Base-by-base conservation (phyloP, 2,888 invertebrate species). In the Agrilus mali region DNA sequence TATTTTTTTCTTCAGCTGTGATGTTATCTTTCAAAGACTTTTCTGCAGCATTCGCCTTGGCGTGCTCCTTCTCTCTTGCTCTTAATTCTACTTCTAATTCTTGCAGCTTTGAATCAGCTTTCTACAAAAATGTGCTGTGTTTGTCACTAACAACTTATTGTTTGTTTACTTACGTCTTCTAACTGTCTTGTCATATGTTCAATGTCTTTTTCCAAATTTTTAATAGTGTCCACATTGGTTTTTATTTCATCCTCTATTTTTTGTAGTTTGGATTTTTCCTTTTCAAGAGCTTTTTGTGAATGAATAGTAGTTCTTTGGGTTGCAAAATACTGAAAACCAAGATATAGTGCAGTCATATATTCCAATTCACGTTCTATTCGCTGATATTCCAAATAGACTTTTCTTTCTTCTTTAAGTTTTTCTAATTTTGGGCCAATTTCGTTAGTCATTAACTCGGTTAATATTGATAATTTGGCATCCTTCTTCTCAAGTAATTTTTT, bases 401-500 rank as follows among this genome's bases (percentile, higher is more conserved):
- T 69, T 34, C 90, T 73, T 60, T 97, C 95, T 48, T 86, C 80
- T 51, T 87, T 82, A 41, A 96, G 67, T 62, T 86, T 89, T 42
- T 82, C 77, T 40, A 97, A 67, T 55, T 83, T 88, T 0, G 97
- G 97, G n/a, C 81, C 79, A 42, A 98, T 84, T 60, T 94, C 93
- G 63, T 96, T 93, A 41, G 66, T 71, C 16, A 86, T 71, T 39
- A 86, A 72, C 80, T 76, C 73, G 63, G 86, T 81, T 17, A 97
- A 83, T 64, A 96, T 93, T 31, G 77, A 71, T 1, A 98, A 72
- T 64, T 92, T 94, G 1, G 78, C 78, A 64, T 97, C 90, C 63
- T 98, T 98, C 60, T 88, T 93, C 49, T 86, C 86, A 44, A 99
- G 89, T 0, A 85, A 84, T 59, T 81, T 87, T 50, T 87, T 77